These are phyloP conservation scores for Apamea epomidion DNA, from an alignment of 2,888 invertebrate species.

Conservation along the genomic window DNA sequence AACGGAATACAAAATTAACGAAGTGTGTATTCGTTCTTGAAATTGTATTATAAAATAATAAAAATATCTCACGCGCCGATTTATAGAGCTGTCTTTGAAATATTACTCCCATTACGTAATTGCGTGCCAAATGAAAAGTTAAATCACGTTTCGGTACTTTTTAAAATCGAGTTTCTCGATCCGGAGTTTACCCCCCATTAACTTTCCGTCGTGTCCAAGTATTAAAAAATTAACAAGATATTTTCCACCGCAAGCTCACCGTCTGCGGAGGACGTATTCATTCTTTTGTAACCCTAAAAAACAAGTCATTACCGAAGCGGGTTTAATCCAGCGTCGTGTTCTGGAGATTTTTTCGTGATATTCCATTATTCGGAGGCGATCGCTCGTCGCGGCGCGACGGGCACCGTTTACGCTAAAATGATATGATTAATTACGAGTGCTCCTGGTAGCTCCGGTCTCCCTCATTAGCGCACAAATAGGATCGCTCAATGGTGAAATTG, in stretches of 20 bases:
- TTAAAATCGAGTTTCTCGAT: slow-evolving; percentile 72
- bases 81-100: slow-evolving; percentile 61
- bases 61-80: slow-evolving; percentile 58
- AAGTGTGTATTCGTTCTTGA: slow-evolving; percentile 61
- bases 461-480: slow-evolving; percentile 89
- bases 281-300: slow-evolving; percentile 90
- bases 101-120: slow-evolving; percentile 61
- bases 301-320: slow-evolving; percentile 90
- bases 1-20: slow-evolving; percentile 71
- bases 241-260: slow-evolving; percentile 76
- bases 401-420: slow-evolving; percentile 87
- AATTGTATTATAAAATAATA: slow-evolving; percentile 51
- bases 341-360: slow-evolving; percentile 85
- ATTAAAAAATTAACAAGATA: slow-evolving; percentile 87
- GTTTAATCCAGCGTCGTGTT: slow-evolving; percentile 87
- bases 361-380: slow-evolving; percentile 88
- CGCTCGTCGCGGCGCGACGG: slow-evolving; percentile 80
- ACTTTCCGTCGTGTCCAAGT: slow-evolving; percentile 75
- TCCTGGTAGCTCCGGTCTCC: slow-evolving; percentile 80
- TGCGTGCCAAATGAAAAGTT: slow-evolving; percentile 68
- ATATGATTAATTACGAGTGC: slow-evolving; percentile 88
- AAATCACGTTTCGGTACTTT: slow-evolving; percentile 72
- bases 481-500: slow-evolving; percentile 89
- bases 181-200: slow-evolving; percentile 81
- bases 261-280: slow-evolving; percentile 88